A percentile compares a stretch with the other conserved stretches of the same genome.
phyloP scores from a whole-genome alignment of 2,888 invertebrate species.

The Agrochola lychnidis region DNA sequence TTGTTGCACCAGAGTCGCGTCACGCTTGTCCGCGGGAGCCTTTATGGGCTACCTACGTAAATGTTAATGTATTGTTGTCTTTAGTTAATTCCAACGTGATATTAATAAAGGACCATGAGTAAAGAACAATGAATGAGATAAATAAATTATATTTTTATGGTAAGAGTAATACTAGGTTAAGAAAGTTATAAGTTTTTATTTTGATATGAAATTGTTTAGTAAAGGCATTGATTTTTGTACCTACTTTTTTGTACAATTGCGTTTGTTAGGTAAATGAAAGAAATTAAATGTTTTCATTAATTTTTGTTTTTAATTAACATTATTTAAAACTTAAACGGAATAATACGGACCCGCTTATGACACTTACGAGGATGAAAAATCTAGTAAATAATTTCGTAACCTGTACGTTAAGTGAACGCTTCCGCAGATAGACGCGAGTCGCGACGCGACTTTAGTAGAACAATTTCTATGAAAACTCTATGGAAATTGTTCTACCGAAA shows the following conservation, averaged over 20 bases:
- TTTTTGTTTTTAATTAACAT: not conserved
- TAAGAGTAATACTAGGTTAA: conserved; percentile 26
- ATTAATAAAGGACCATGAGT: conserved; percentile 27
- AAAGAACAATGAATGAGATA: conserved; percentile 14
- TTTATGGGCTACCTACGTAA: not conserved
- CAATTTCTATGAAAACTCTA: too few species aligned
- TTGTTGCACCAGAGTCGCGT: too few species aligned
- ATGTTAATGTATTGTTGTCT: not conserved
- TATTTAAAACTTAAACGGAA: not conserved
- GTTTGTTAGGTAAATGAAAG: conserved; percentile 25
- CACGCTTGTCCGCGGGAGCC: not conserved
- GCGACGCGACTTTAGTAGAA: too few species aligned
- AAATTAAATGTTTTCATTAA: conserved; percentile 33
- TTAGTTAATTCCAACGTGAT: conserved; percentile 29
- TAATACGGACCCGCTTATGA: not conserved
- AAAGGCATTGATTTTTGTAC: conserved; percentile 22
- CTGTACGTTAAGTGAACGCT: too few species aligned
- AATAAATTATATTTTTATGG: conserved; percentile 28
- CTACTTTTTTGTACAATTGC: conserved; percentile 23
- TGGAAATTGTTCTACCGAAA: too few species aligned
- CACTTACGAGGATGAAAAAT: not conserved
- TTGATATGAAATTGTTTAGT: conserved; percentile 33
- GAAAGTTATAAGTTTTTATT: conserved; percentile 31
- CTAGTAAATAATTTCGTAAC: not conserved
- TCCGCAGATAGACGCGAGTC: too few species aligned